A percentile compares a stretch with the other conserved stretches of the same genome.
phyloP scores from a whole-genome alignment of 2,113 vertebrate genomes.

The Amia ocellicauda region DNA sequence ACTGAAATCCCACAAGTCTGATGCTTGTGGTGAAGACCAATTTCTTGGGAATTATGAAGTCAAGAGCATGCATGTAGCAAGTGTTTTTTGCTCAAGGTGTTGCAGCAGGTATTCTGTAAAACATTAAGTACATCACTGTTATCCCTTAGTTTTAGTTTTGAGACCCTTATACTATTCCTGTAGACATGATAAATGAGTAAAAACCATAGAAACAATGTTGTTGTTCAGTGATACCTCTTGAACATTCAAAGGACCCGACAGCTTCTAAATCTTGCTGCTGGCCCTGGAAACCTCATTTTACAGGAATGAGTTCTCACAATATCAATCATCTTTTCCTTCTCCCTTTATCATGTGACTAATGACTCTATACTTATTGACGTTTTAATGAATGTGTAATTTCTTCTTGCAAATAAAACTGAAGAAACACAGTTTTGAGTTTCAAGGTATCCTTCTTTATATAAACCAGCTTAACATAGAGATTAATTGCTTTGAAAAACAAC shows the following conservation, averaged over 20 bases:
- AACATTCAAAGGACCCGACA: conserved; percentile 24
- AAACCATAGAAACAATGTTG: conserved; percentile 23
- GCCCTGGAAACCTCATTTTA: conserved; percentile 19
- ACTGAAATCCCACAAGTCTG: too few species aligned
- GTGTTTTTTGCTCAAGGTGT: too few species aligned
- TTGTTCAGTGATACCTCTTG: conserved; percentile 33
- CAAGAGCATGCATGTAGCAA: neutral
- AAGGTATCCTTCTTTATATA: conserved; percentile 33
- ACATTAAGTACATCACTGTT: neutral
- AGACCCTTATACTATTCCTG: too few species aligned
- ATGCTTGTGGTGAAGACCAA: too few species aligned
- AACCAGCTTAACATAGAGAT: conserved; percentile 31
- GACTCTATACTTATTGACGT: conserved; percentile 34
- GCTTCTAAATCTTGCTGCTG: conserved; percentile 32
- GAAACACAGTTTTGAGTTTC: conserved; percentile 24
- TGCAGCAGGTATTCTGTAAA: neutral
- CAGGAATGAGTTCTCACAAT: conserved; percentile 19
- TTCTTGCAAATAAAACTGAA: conserved; percentile 20
- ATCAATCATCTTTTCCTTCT: conserved; percentile 36
- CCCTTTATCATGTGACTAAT: conserved; percentile 37
- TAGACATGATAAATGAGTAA: neutral
- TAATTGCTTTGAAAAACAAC: conserved; percentile 28
- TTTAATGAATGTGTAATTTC: conserved; percentile 38
- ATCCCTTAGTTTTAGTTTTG: neutral
- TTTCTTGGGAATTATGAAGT: neutral